Percentiles rank a stretch among this genome's conserved stretches.
These are phyloP conservation scores for Aphelinus atriplicis DNA, from an alignment of 1,140 invertebrate species.

Conservation along the genomic window DNA sequence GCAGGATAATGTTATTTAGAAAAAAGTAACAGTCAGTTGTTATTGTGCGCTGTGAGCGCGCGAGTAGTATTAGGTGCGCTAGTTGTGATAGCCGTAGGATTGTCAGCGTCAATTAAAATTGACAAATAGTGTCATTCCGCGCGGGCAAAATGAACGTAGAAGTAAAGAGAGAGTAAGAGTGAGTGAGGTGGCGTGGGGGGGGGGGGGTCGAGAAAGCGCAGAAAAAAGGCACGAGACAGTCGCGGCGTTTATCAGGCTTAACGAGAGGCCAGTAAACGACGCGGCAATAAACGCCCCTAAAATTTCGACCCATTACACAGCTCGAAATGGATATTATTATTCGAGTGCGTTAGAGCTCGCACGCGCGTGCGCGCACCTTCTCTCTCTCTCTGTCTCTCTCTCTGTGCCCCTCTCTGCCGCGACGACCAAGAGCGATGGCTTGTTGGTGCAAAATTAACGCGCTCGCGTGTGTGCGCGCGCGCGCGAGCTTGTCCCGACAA, in stretches of 20 bases:
- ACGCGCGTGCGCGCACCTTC: no score
- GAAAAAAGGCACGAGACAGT: neutral
- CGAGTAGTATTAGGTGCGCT: slow-evolving; percentile 12
- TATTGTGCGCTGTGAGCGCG: neutral
- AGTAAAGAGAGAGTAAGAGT: neutral
- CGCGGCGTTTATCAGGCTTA: slow-evolving; percentile 16
- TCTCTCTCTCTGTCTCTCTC: no score
- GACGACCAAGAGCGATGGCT: no score
- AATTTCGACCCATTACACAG: slow-evolving; percentile 29
- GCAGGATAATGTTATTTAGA: no score
- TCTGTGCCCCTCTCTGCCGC: no score
- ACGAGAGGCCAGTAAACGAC: neutral
- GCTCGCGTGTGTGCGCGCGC: neutral
- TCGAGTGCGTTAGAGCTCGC: no score
- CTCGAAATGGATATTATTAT: slow-evolving; percentile 15
- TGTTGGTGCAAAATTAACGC: no score
- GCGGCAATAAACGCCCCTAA: slow-evolving; percentile 26
- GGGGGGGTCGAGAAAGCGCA: no score
- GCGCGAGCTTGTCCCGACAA: neutral
- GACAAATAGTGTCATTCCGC: slow-evolving; percentile 30
- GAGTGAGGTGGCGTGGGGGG: neutral
- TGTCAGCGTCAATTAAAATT: slow-evolving; percentile 36
- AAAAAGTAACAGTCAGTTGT: no score
- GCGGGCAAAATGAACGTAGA: neutral
- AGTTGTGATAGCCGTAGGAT: no score